Base-by-base conservation (phyloP, 2,113 vertebrate genomes). In the Protomyctophum bolini region DNA sequence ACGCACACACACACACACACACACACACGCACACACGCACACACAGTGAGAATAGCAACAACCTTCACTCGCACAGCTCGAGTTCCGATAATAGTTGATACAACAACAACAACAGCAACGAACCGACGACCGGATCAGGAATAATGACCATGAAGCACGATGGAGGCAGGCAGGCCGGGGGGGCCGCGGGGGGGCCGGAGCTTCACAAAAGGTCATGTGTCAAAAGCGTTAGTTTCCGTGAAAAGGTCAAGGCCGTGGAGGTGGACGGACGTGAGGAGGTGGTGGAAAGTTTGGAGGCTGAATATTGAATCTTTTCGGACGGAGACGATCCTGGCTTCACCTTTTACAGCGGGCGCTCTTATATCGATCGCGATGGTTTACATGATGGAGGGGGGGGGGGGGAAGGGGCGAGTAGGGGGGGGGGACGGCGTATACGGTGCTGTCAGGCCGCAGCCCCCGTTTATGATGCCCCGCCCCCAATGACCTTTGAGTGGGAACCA, bases 201-300 rank as follows among this genome's bases (percentile, higher is more conserved):
- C 80, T 47, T 33, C 47, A 10, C 55, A 86, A 91, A 21, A 91
- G 86, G 90, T 87, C 82, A 87, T 6, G 65, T 76, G 85, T 80
- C 86, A 80, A 56, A 72, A 82, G 75, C 50, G 66, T 28, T 52
- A 8, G n/a, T 10, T 33, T 60, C 1, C 10, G 29, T 57, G 49
- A 21, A 91, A 91, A 91, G 89, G 90, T 91, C 86, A 89, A 77
- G 76, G 68, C 21, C 21, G n/a, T n/a, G n/a, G n/a, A n/a, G n/a
- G n/a, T n/a, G 73, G 82, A 80, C 63, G 80, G 76, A 66, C 21
- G 21, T 21, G 21, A 21, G 21, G 21, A 81, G 8, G 66, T 79
- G 21, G 21, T 58, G 58, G 70, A 84, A n/a, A n/a, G 70, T 71
- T 12, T 2, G 62, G 64, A 29, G 66, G 76, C 68, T 78, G 84